Evolutionary conservation across 2,113 vertebrate genomes (phyloP).

Genomic region (Terrapene triunguis): DNA sequence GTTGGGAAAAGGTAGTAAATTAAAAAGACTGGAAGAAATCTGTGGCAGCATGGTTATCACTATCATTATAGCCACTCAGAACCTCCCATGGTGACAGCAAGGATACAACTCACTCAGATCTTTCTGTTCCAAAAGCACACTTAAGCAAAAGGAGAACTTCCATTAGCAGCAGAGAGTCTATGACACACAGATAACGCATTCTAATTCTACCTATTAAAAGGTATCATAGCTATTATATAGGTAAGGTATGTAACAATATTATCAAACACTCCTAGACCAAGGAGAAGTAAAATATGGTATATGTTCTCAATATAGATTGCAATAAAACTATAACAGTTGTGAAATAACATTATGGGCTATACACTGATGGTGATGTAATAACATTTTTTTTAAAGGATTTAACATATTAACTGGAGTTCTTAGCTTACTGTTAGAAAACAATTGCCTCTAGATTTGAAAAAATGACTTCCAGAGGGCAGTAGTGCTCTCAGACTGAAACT

Average conservation of each 20-base stretch:
- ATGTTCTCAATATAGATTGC: not conserved
- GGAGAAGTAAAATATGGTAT: slow-evolving; percentile 36
- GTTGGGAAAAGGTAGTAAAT: slow-evolving; percentile 45
- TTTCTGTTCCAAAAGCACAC: not conserved
- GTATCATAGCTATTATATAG: not conserved
- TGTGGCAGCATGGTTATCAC: not conserved
- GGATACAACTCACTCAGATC: not conserved
- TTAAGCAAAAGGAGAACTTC: not conserved
- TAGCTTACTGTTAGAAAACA: slow-evolving; percentile 44
- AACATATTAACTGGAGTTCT: slow-evolving; percentile 61
- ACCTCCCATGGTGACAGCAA: not conserved
- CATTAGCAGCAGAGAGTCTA: not conserved
- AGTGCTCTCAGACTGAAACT: slow-evolving; percentile 61
- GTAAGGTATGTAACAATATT: not conserved
- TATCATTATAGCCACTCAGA: slow-evolving; percentile 9
- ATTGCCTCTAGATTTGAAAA: slow-evolving; percentile 64
- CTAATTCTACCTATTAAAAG: not conserved
- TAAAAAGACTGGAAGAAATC: not conserved
- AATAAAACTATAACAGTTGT: not conserved
- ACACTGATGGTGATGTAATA: not conserved
- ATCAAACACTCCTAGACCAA: slow-evolving; percentile 15
- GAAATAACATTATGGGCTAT: not conserved
- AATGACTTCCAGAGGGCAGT: slow-evolving; percentile 67
- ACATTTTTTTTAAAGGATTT: slow-evolving; percentile 26
- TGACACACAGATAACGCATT: not conserved